phyloP scores from a whole-genome alignment of 2,888 invertebrate genomes.

The Polydrusus tereticollis region DNA sequence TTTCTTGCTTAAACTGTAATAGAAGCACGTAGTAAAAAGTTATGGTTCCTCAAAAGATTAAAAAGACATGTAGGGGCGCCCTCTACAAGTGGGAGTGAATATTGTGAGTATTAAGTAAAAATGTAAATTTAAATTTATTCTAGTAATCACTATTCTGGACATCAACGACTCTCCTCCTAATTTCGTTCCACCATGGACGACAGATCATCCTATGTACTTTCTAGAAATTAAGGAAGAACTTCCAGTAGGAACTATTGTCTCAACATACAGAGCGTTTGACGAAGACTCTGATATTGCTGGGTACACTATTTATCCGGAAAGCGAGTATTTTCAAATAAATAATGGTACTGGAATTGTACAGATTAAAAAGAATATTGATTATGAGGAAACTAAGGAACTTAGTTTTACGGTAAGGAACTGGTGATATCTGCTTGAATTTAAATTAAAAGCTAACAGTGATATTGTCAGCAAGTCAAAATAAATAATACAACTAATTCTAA shows the following conservation, averaged over 20 bases:
- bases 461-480: no score
- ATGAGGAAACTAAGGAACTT: slow-evolving; percentile 80
- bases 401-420: slow-evolving; percentile 78
- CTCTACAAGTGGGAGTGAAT: no score
- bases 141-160: slow-evolving; percentile 77
- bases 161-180: slow-evolving; percentile 79
- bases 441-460: background rate
- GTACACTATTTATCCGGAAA: slow-evolving; percentile 78
- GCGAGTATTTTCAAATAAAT: slow-evolving; percentile 84
- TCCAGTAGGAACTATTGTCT: slow-evolving; percentile 82
- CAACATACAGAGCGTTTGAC: slow-evolving; percentile 84
- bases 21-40: no score
- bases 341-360: slow-evolving; percentile 85
- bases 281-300: slow-evolving; percentile 86
- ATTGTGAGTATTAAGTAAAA: no score
- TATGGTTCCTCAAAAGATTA: no score
- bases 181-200: slow-evolving; percentile 81
- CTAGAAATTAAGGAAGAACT: slow-evolving; percentile 85
- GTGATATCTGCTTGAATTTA: background rate
- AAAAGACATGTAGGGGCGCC: no score
- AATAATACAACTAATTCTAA: no score
- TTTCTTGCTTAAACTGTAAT: no score
- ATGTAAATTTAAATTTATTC: no score
- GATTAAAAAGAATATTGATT: slow-evolving; percentile 84
- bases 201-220: slow-evolving; percentile 73